Evolutionary conservation across 2,113 vertebrate genomes (phyloP).

Genomic region (Crotalus tigris): DNA sequence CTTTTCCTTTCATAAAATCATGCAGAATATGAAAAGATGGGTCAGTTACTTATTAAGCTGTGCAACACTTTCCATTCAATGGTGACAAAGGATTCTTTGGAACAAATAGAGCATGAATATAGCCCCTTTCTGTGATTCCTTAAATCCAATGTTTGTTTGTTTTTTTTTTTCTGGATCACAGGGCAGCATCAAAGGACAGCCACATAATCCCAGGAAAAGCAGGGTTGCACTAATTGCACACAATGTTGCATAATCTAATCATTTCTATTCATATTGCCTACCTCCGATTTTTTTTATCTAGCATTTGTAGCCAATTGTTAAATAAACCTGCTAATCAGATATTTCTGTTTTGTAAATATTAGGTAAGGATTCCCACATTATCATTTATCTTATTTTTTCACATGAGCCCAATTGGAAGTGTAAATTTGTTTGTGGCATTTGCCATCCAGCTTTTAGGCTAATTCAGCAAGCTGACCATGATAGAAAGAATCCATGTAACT

Average conservation of each 20-base stretch:
- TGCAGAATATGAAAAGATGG: background rate
- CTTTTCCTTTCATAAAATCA: background rate
- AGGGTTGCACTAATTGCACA: background rate
- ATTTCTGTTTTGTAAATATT: background rate
- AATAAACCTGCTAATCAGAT: background rate
- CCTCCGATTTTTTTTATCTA: background rate
- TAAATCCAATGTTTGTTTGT: background rate
- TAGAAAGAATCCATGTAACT: background rate
- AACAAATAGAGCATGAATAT: background rate
- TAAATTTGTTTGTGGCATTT: background rate
- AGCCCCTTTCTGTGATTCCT: background rate
- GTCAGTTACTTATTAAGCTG: background rate
- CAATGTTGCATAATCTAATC: background rate
- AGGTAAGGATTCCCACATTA: background rate
- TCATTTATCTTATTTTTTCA: background rate
- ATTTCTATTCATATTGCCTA: background rate
- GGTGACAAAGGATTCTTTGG: background rate
- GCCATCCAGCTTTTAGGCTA: background rate
- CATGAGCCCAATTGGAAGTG: background rate
- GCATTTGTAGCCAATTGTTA: background rate
- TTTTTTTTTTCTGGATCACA: background rate
- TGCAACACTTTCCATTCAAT: background rate
- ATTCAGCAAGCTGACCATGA: constrained; percentile 10
- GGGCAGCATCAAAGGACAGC: background rate
- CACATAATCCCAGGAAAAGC: background rate